Conservation (phyloP, 2,797 vertebrate genomes). For the Lycodopsis pacificus region DNA sequence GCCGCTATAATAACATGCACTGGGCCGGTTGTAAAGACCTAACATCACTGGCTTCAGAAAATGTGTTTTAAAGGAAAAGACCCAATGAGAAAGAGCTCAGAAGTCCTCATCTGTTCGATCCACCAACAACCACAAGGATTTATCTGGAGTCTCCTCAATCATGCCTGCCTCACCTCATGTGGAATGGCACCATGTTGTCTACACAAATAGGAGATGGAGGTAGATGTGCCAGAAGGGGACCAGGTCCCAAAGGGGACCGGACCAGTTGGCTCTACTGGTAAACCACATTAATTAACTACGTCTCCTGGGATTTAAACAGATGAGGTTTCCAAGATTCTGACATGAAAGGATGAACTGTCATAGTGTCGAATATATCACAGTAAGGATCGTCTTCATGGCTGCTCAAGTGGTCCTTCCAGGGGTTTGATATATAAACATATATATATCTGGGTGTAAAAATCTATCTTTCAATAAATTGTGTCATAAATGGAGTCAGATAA, state of each 20-base stretch:
- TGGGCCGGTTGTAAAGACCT: neutral
- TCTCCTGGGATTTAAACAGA: slow-evolving; percentile 55
- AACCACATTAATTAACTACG: slow-evolving; percentile 68
- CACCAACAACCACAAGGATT: slow-evolving; percentile 39
- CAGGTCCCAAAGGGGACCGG: slow-evolving; percentile 63
- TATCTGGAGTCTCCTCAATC: slow-evolving; percentile 47
- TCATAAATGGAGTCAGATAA: slow-evolving; percentile 9
- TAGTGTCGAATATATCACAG: neutral
- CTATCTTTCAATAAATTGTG: neutral
- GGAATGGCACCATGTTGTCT: slow-evolving; percentile 60
- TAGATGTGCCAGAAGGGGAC: slow-evolving; percentile 75
- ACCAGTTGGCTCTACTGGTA: slow-evolving; percentile 67
- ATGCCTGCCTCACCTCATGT: slow-evolving; percentile 47
- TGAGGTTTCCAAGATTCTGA: slow-evolving; percentile 39
- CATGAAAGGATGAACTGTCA: slow-evolving; percentile 18
- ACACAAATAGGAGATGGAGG: slow-evolving; percentile 68
- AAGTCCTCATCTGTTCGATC: slow-evolving; percentile 56
- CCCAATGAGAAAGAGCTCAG: slow-evolving; percentile 8
- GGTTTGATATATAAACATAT: neutral
- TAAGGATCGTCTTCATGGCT: neutral
- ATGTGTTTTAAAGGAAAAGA: slow-evolving; percentile 21
- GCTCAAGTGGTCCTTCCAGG: neutral
- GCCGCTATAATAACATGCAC: neutral
- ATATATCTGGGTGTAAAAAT: neutral
- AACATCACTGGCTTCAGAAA: neutral